Evolutionary conservation across 2,113 vertebrate species (phyloP), one percentile per base, ranked within the genome.

Genomic region (Sula dactylatra): DNA sequence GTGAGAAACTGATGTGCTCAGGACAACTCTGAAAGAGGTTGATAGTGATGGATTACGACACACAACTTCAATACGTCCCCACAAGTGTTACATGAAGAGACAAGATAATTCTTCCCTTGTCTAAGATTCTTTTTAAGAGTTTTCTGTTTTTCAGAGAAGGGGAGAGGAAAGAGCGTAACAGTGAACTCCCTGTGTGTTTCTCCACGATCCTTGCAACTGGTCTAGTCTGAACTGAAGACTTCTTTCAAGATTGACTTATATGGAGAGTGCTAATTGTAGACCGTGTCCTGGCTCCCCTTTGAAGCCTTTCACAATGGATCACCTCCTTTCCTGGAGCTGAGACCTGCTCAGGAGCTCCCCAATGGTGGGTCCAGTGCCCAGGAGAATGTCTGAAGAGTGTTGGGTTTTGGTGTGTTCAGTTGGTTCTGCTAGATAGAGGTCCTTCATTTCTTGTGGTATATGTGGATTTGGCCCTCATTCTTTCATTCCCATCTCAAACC

Each of bases 71-170:
- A 0, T 87, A 42, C 0, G 0, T 94, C 77, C 78, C 66, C 86
- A 88, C 40, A 93, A 97, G 74, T 82, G 82, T 94, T 91, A 76
- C 38, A 49, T 82, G 93, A 93, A 77, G 76, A 91, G 91, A 82
- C 58, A 69, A 85, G 93, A 85, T 89, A 94, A 95, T 97, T 96
- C 95, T 73, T 96, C 58, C 54, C n/a, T 91, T 91, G 87, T 86
- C 70, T 65, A 65, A 64, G 44, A 74, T 50, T 52, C 17, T 50
- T 89, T 89, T 86, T 24, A 16, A 79, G 92, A 38, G 29, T 84
- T 88, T 89, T 81, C 55, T 86, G 54, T 0, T 78, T 85, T 86
- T 86, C 0, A 2, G 73, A 67, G 70, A 58, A 72, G 34, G 34
- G 11, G 44, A 69, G 34, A 85, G 32, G 58, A 38, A 61, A 22